Percentiles rank a stretch among this genome's conserved stretches.
Conservation (phyloP, 35 echinoderm and acorn worm genomes). For the Diadema setosum region DNA sequence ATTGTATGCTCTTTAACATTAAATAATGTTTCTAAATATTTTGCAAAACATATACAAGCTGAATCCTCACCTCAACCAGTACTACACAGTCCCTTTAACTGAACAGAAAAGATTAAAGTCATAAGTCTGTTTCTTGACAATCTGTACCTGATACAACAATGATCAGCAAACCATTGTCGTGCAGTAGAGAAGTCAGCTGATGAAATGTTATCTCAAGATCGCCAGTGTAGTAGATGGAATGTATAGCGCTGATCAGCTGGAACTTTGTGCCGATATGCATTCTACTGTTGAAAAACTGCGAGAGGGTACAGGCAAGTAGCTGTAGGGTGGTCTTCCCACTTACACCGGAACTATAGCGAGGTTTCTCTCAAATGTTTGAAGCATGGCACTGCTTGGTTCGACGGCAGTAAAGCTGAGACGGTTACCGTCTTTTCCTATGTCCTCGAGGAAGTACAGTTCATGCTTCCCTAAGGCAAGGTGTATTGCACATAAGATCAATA, state of each 20-base stretch:
- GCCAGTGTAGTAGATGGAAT: neutral
- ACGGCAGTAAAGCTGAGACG: neutral
- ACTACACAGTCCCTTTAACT: too few species aligned
- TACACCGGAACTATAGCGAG: neutral
- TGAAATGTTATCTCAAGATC: neutral
- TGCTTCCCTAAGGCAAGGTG: too few species aligned
- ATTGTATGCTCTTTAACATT: too few species aligned
- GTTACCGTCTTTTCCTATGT: neutral
- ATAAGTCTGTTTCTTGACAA: too few species aligned
- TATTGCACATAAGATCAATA: too few species aligned
- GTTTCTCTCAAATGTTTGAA: neutral
- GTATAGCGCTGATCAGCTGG: neutral
- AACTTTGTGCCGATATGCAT: neutral
- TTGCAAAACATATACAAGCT: too few species aligned
- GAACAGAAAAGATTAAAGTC: too few species aligned
- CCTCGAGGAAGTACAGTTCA: neutral
- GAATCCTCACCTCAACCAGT: too few species aligned
- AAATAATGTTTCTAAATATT: too few species aligned
- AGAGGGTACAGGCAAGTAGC: neutral
- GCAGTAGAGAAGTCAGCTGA: neutral
- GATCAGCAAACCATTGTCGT: neutral
- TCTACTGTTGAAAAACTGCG: neutral
- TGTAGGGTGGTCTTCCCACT: neutral
- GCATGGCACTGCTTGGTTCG: neutral
- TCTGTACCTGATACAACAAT: neutral